Base-by-base conservation (phyloP, 2,113 vertebrate genomes). In the Talpa occidentalis region DNA sequence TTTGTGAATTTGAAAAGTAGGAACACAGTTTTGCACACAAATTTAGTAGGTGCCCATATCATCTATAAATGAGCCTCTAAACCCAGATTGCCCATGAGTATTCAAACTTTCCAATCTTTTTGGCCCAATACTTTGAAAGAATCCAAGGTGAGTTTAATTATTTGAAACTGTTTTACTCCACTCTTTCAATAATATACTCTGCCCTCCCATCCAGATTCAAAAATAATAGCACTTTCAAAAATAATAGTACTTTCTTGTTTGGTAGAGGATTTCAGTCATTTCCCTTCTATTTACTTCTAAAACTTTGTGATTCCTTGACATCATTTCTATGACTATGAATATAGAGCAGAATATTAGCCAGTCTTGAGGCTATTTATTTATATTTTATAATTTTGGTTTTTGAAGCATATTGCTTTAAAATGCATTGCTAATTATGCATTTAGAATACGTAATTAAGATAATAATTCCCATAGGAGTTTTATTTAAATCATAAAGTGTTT, bases 1-100 rank as follows among this genome's bases (percentile, higher is more conserved):
- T 85, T 93, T 90, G 40, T 42, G 40, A 81, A 64, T 82, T 52
- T 90, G 44, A 93, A 89, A 88, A 54, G 8, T 35, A 37, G 67
- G 42, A 89, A 67, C 21, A 72, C 17, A 84, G 10, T 35, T 82
- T 85, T 70, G 52, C 37, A 69, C 37, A 78, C 32, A 87, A 35
- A 78, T 83, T 42, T 78, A 66, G 66, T 49, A 56, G 62, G 24
- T 42, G 78, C 37, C 15, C 30, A 90, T 11, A 47, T 87, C 37
- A 56, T 64, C 35, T 85, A 9, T 64, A 74, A 21, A 8, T 59
- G 62, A 90, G n/a, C 52, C 37, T 42, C 17, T 81, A 30, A 81
- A 40, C 26, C 19, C 60, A 90, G 28, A 59, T 22, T 82, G 35
- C 44, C 44, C n/a, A 17, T 10, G 42, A 15, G 30, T 84, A 12